Conservation (phyloP, 2,113 vertebrate species). For the Pelusios castaneus region DNA sequence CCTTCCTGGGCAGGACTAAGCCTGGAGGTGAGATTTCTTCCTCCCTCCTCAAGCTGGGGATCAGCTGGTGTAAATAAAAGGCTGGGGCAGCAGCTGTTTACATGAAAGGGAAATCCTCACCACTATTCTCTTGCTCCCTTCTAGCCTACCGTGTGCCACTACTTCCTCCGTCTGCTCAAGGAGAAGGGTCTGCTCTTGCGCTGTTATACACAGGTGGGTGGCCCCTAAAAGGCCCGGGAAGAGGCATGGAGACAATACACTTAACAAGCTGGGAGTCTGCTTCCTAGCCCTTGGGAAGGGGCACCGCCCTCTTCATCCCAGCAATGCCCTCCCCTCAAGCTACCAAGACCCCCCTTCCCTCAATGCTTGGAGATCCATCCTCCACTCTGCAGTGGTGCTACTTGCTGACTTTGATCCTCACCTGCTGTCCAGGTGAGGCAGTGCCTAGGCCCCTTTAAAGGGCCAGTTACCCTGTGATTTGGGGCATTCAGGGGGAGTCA, state of each 20-base stretch:
- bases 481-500: background rate
- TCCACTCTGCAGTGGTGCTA: background rate
- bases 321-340: background rate
- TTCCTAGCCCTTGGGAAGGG: background rate
- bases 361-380: background rate
- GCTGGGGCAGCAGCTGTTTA: background rate
- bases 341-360: background rate
- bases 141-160: constrained; percentile 92
- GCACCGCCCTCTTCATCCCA: background rate
- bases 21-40: background rate
- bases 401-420: background rate
- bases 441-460: background rate
- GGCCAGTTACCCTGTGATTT: background rate
- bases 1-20: background rate
- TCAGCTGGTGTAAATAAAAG: background rate
- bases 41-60: background rate
- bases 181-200: constrained; percentile 88
- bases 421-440: background rate
- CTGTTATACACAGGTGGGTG: constrained; percentile 89
- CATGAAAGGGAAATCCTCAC: background rate
- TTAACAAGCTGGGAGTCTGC: background rate
- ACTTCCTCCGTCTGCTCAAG: constrained; percentile 92
- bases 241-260: background rate
- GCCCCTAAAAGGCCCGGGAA: rapidly evolving
- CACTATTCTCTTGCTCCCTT: background rate